phyloP scores from a whole-genome alignment of 2,888 invertebrate genomes.

The Automeris io region DNA sequence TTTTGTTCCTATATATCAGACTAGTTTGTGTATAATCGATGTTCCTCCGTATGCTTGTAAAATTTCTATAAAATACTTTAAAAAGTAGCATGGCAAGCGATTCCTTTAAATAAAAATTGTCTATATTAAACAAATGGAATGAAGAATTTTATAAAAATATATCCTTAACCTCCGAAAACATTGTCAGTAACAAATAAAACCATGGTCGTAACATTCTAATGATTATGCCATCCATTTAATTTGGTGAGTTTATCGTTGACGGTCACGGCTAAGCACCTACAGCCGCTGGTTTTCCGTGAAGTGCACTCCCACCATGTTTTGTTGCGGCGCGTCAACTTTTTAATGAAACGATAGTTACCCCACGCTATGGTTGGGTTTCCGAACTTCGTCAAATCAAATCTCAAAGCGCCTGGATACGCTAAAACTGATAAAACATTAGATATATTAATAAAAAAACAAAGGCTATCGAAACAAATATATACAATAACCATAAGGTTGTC shows the following conservation, averaged over 20 bases:
- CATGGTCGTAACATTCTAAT: too few species aligned
- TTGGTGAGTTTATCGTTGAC: conserved; percentile 49
- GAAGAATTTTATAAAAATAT: not conserved
- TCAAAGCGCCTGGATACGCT: conserved; percentile 22
- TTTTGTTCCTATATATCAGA: too few species aligned
- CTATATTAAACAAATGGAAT: not conserved
- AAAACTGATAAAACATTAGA: not conserved
- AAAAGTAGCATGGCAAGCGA: not conserved
- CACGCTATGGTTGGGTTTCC: conserved; percentile 58
- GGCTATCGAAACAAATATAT: too few species aligned
- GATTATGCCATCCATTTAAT: conserved; percentile 60
- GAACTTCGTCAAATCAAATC: conserved; percentile 48
- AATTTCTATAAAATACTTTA: not conserved
- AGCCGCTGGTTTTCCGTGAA: conserved; percentile 45
- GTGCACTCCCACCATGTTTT: conserved; percentile 69
- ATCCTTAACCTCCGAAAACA: too few species aligned
- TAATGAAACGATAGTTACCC: conserved; percentile 61
- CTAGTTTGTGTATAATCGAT: conserved; percentile 1
- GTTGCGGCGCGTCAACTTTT: conserved; percentile 44
- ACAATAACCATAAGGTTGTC: too few species aligned
- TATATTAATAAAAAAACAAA: too few species aligned
- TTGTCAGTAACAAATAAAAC: too few species aligned
- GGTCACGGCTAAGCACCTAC: conserved; percentile 56
- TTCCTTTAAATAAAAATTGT: not conserved
- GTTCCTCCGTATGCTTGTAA: not conserved